phyloP scores from a whole-genome alignment of 2,797 vertebrate species.

The Tapera naevia region DNA sequence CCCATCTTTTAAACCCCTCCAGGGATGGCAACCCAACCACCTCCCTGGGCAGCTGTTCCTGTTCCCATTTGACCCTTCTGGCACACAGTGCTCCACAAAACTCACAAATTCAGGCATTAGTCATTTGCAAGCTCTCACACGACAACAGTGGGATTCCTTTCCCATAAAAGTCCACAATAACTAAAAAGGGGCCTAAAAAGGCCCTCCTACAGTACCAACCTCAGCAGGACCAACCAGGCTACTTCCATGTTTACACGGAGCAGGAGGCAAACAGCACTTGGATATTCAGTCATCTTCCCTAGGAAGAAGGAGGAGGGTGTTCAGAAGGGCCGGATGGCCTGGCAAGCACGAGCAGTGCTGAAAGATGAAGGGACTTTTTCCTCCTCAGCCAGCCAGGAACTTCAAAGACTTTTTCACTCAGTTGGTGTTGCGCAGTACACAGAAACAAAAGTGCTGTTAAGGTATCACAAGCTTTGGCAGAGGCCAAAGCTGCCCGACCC shows the following conservation, averaged over 20 bases:
- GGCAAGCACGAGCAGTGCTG: not conserved
- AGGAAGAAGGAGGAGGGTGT: not conserved
- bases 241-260: not conserved
- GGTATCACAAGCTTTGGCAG: not conserved
- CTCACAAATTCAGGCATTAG: not conserved
- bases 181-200: not conserved
- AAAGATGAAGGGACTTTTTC: slow-evolving; percentile 19
- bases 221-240: not conserved
- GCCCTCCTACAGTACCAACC: not conserved
- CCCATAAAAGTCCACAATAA: not conserved
- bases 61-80: not conserved
- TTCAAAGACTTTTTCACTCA: slow-evolving; percentile 44
- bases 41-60: no score
- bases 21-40: no score
- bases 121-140: not conserved
- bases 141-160: not conserved
- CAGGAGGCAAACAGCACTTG: not conserved
- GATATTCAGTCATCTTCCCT: not conserved
- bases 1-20: no score
- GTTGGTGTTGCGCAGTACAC: not conserved
- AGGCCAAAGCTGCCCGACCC: not conserved
- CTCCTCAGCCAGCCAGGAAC: slow-evolving; percentile 32
- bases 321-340: not conserved
- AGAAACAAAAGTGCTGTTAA: not conserved
- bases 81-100: not conserved